Conservation (phyloP, 2,888 invertebrate genomes). For the Ceramica pisi region DNA sequence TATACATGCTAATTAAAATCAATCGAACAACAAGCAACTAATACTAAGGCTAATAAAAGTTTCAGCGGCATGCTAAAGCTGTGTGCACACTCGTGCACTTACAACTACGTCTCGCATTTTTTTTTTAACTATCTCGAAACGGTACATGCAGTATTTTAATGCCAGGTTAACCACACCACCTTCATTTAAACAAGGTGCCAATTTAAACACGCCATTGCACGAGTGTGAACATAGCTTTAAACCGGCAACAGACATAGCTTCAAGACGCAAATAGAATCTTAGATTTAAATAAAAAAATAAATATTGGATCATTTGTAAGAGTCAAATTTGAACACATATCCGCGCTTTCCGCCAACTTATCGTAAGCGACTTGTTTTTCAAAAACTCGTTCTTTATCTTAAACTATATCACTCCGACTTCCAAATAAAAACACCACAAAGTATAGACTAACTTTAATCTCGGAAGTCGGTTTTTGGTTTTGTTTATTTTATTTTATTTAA, state of each 20-base stretch:
- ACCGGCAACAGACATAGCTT: conserved; percentile 17
- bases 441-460: too few relatives aligned
- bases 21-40: conserved; percentile 11
- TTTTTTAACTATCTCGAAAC: background rate
- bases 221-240: conserved; percentile 33
- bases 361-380: too few relatives aligned
- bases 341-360: too few relatives aligned
- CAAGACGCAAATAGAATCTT: background rate
- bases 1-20: conserved; percentile 16
- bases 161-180: background rate
- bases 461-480: too few relatives aligned
- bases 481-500: too few relatives aligned
- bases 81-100: conserved; percentile 14
- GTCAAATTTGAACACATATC: background rate
- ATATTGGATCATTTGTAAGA: background rate
- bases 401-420: too few relatives aligned
- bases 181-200: background rate
- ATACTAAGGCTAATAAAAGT: background rate
- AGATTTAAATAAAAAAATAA: too few relatives aligned
- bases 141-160: conserved; percentile 2
- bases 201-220: background rate
- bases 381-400: too few relatives aligned
- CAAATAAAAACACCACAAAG: too few relatives aligned
- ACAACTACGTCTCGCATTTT: background rate
- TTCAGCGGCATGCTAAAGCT: conserved; percentile 8